Evolutionary conservation across 2,797 vertebrate genomes (phyloP).

Genomic region (Fringilla coelebs): DNA sequence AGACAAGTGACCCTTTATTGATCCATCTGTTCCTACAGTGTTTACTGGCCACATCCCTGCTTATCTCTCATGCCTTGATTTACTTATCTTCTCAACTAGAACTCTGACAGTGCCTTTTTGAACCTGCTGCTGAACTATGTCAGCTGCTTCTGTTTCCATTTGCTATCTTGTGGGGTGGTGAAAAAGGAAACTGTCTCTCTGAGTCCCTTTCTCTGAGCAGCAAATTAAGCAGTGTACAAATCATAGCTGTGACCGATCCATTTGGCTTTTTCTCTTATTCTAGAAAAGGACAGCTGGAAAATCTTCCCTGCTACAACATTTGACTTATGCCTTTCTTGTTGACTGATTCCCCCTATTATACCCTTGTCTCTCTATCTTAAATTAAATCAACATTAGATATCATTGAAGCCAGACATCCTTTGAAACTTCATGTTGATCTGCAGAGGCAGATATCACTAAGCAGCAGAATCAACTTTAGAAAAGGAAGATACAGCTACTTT

Average conservation of each 20-base stretch:
- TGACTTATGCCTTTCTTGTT: slow-evolving; percentile 8
- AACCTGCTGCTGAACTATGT: neutral
- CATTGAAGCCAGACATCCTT: neutral
- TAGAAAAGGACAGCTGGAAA: neutral
- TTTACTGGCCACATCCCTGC: neutral
- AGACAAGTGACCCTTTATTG: neutral
- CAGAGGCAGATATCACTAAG: neutral
- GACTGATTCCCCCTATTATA: neutral
- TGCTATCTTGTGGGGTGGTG: fast-evolving
- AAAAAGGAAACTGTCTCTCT: neutral
- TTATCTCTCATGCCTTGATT: neutral
- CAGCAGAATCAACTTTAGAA: neutral
- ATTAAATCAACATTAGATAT: slow-evolving; percentile 21
- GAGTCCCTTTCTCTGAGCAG: neutral
- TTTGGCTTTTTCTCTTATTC: neutral
- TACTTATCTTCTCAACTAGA: neutral
- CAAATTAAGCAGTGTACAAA: neutral
- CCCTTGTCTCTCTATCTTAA: neutral
- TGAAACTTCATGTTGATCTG: neutral
- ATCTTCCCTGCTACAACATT: neutral
- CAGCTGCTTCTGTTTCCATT: neutral
- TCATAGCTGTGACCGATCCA: neutral
- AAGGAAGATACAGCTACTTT: neutral
- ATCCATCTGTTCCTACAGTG: neutral
- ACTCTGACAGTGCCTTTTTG: neutral